Evolutionary conservation across 2,888 invertebrate genomes (phyloP), one percentile per base, ranked within the genome.

Genomic region (Physocephala rufipes): DNA sequence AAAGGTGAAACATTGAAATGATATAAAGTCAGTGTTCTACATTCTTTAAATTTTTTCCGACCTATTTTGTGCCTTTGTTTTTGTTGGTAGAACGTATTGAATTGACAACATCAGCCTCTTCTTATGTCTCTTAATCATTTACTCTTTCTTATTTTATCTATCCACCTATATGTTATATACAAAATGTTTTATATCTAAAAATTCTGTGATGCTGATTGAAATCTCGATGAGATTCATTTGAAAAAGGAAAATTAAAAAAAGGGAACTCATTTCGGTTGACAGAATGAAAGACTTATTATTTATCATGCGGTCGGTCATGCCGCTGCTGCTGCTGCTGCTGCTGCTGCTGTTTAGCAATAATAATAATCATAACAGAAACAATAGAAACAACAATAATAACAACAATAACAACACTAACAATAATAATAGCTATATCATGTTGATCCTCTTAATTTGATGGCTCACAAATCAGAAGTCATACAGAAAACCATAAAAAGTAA

Each of bases 261-360:
- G 9, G 36, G 67, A 65, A 70, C 70, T 65, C 70, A 65, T 71
- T 71, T 71, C 66, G 30, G 68, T 72, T 72, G 72, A 71, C 77
- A 74, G 74, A 1, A 67, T 21, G 58, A 66, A 59, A 58, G 67
- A 67, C 43, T 67, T 53, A 66, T 66, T 58, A 26, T 36, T 21
- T 12, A 26, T 24, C 73, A 51, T 75, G 77, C 76, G 72, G 73
- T 74, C 78, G 76, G 80, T 79, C 78, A 80, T 79, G 78, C 70
- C 76, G 15, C 79, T 79, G 78, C 3, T 55, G 16, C 24, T 80
- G 80, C 76, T 79, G 80, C 76, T 80, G 79, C 78, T 79, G 81
- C 67, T 73, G 73, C 71, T 79, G 77, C 75, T 74, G 78, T 21
- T 24, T 9, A 55, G 76, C 78, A 75, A 74, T 76, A 79, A 76